Conservation (phyloP, 2,888 invertebrate genomes). For the Galerucella nymphaeae region DNA sequence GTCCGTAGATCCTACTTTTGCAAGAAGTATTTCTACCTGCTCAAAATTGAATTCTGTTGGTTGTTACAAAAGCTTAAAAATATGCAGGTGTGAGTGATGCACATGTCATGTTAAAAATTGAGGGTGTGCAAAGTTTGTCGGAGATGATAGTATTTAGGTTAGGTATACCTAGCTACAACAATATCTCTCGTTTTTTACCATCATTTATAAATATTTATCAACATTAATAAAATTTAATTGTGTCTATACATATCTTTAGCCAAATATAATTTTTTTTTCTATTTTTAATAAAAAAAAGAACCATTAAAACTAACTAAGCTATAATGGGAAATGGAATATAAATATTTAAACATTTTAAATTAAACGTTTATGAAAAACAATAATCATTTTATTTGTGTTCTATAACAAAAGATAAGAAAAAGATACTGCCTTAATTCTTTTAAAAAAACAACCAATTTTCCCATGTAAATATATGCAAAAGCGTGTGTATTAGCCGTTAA, state of each 20-base stretch:
- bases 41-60: conserved; percentile 48
- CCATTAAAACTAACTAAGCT: too few relatives aligned
- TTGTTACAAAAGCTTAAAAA: conserved; percentile 48
- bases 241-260: not conserved
- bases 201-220: too few relatives aligned
- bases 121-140: conserved; percentile 44
- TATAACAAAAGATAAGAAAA: conserved; percentile 3
- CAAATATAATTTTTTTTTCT: not conserved
- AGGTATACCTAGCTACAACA: not conserved
- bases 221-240: not conserved
- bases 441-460: conserved; percentile 50
- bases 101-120: conserved; percentile 54
- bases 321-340: too few relatives aligned
- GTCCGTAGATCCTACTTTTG: conserved; percentile 47
- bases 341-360: too few relatives aligned
- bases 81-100: conserved; percentile 61
- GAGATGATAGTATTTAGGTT: not conserved
- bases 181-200: too few relatives aligned
- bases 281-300: not conserved
- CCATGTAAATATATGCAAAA: conserved; percentile 63
- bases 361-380: too few relatives aligned
- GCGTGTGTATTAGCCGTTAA: conserved; percentile 60
- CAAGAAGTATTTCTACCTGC: conserved; percentile 57
- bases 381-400: too few relatives aligned
- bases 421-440: conserved; percentile 37